Evolutionary conservation across 2,888 invertebrate genomes (phyloP), one percentile per base, ranked within the genome.

Genomic region (Tineola bisselliella): DNA sequence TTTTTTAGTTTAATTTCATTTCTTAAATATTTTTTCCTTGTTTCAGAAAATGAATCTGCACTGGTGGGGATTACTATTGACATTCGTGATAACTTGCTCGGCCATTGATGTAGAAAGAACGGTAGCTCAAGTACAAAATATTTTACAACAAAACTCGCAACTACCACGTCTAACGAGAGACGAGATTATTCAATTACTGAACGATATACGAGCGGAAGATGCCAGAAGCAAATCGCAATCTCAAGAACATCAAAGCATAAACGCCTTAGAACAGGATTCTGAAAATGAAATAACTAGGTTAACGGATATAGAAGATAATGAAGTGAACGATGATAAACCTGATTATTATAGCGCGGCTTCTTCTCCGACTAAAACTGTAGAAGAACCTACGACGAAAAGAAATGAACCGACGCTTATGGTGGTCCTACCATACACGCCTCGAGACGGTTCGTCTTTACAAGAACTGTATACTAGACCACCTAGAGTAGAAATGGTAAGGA

Each of bases 401-500:
- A 68, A 66, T 44, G 72, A 73, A 54, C 68, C 76, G 8, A 89
- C 90, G 0, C 72, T 92, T 15, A 91, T 90, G 88, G 89, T 92
- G 0, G 92, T 92, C 0, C 75, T 92, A 66, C 92, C 93, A 0
- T 90, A 90, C 67, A 88, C 90, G 56, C 86, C 89, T 6, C 77
- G 89, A 43, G 88, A 89, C 65, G 83, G 88, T 0, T 83, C 87
- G 1, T 81, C 87, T 4, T 76, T 92, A 60, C 89, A 90, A 68
- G 91, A 92, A 66, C 73, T 92, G 0, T 92, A 89, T 67, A 92
- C 91, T 1, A 90, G 89, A 71, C 88, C 90, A 54, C 92, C 93
- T 0, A 79, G 92, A 63, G 87, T 90, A 0, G 88, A 89, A 70
- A 84, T 91, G 56, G 78, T 91, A 1, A 72, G 62, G 5, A 59